A percentile compares a stretch with the other conserved stretches of the same genome.
These are phyloP conservation scores for Ctenosaura bakeri DNA, from an alignment of 2,797 vertebrate species.

Conservation along the genomic window DNA sequence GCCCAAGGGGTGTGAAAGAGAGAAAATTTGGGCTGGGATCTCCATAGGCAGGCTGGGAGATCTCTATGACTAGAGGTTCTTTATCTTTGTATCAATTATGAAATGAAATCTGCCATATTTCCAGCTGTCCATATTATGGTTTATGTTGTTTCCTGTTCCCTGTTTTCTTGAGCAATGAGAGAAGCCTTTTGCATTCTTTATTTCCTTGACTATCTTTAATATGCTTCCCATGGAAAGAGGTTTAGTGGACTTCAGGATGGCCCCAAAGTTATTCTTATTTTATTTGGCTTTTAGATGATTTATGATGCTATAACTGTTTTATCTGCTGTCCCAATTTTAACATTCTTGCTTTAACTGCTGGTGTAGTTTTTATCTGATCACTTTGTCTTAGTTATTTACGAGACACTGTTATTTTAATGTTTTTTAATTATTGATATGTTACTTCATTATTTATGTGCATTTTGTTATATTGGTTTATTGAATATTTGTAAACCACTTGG, in stretches of 20 bases:
- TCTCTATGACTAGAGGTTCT: too few relatives aligned
- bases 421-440: neutral
- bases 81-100: neutral
- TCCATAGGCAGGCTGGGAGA: too few relatives aligned
- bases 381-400: neutral
- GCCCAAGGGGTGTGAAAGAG: too few relatives aligned
- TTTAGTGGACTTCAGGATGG: neutral
- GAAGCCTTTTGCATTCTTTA: neutral
- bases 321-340: neutral
- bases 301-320: neutral
- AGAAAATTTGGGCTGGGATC: too few relatives aligned
- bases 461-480: neutral
- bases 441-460: neutral
- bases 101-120: neutral
- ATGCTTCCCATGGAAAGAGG: neutral
- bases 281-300: neutral
- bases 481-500: neutral
- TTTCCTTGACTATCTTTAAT: neutral
- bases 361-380: neutral
- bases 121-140: neutral
- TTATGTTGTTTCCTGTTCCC: too few relatives aligned
- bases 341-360: neutral
- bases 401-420: neutral
- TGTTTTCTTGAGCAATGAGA: neutral
- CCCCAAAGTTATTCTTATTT: neutral